Base-by-base conservation (phyloP, 2,797 vertebrate genomes). In the Telmatherina bonti region DNA sequence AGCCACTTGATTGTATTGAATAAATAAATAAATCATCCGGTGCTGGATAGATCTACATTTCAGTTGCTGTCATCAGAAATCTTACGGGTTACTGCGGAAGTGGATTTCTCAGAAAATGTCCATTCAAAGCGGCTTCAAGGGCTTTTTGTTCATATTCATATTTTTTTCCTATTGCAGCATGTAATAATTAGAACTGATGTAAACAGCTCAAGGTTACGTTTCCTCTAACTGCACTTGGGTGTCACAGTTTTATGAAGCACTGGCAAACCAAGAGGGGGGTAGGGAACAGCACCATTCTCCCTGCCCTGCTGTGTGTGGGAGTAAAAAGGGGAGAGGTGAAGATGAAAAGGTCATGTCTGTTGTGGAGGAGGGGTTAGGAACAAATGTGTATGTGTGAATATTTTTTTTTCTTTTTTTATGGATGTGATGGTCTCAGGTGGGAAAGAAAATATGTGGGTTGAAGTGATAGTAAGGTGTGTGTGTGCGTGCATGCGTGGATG, bases 351-450 rank as follows among this genome's bases (percentile, higher is more conserved):
- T 89, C 84, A 67, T 76, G 30, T 78, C 57, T 85, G 72, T 74
- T 87, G 87, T 91, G 81, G 81, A 83, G 79, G 82, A 89, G 76
- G 83, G 89, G 81, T 89, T 82, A 85, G 86, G 85, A 82, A 81
- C 81, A 79, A 67, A 78, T 75, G 72, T 53, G 22, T 76, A 66
- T 75, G 70, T 76, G n/a, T n/a, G n/a, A n/a, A n/a, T n/a, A n/a
- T 8, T 56, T 68, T 60, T 51, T 72, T 63, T 66, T 30, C 18
- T 20, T 26, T 52, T 52, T 52, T 52, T 52, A 52, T 67, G 26
- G 57, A 66, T 73, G 71, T 79, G 70, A 84, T 88, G 85, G 90
- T 92, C 90, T 89, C 92, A 88, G 88, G 87, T 92, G 90, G 74
- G 87, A 74, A 77, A 84, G 76, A 70, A 88, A 90, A 87, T 85